Evolutionary conservation across 2,113 vertebrate species (phyloP).

Genomic region (Myxocyprinus asiaticus): DNA sequence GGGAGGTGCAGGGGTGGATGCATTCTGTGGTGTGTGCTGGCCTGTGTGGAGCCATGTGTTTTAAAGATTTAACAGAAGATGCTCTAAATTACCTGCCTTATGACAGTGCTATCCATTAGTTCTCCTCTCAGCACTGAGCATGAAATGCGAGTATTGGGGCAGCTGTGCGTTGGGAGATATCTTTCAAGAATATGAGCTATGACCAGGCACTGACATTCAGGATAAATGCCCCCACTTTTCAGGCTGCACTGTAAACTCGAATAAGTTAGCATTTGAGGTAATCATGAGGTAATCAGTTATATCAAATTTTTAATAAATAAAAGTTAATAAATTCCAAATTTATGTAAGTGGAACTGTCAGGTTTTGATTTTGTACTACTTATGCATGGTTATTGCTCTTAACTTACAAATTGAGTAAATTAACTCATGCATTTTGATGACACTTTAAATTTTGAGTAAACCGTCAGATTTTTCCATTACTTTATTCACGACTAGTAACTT

Average conservation of each 20-base stretch:
- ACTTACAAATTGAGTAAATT: too few relatives aligned
- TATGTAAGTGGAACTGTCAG: too few relatives aligned
- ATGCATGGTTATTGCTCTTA: too few relatives aligned
- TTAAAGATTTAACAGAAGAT: slow-evolving; percentile 84
- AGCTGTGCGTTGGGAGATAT: slow-evolving; percentile 90
- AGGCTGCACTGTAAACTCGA: slow-evolving; percentile 67
- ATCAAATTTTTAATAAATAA: too few relatives aligned
- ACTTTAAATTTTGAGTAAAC: too few relatives aligned
- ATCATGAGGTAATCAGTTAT: too few relatives aligned
- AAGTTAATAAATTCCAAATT: too few relatives aligned
- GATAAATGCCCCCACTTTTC: slow-evolving; percentile 99
- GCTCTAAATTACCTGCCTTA: slow-evolving; percentile 87
- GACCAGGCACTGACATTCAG: slow-evolving; percentile 87
- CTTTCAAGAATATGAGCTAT: slow-evolving; percentile 94
- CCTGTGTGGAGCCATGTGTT: slow-evolving; percentile 46
- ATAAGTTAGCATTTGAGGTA: too few relatives aligned
- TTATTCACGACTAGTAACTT: too few relatives aligned
- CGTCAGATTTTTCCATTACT: too few relatives aligned
- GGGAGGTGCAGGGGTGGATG: neutral
- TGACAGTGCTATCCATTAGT: slow-evolving; percentile 91
- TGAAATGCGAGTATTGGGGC: slow-evolving; percentile 91
- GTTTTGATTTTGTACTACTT: too few relatives aligned
- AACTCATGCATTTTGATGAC: too few relatives aligned
- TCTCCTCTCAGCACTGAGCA: slow-evolving; percentile 80
- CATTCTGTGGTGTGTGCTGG: slow-evolving; percentile 38